Base-by-base conservation (phyloP, 2,113 vertebrate species). In the Bubalus kerabau region DNA sequence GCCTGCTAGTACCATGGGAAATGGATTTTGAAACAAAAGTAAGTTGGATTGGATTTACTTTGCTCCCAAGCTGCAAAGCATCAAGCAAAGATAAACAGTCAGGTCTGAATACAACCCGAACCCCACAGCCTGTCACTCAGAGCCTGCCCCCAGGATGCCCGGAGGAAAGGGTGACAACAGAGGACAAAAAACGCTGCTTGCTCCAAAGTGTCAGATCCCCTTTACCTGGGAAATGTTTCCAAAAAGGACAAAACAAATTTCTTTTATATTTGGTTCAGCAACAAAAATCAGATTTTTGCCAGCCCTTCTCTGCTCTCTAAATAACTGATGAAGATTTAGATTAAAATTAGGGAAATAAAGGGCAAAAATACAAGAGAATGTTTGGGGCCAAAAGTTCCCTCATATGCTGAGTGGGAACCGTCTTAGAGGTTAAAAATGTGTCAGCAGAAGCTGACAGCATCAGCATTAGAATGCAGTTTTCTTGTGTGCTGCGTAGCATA, bases 111-210 rank as follows among this genome's bases (percentile, higher is more conserved):
- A 3, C 4, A 40, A 40, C 36, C 4, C 3, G 2, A 23, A 17
- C 14, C 85, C 30, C 36, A 30, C 23, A n/a, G 7, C 28, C 67
- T 30, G n/a, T 11, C 24, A 21, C 56, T 40, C 84, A n/a, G 32
- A 15, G 0, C 43, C 17, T n/a, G 60, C 28, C 40, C 12, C 4
- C 5, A 14, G 14, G 13, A 3, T 9, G 21, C 48, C 78, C 1
- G 0, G 2, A 2, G 1, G 40, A 74, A 24, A n/a, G 36, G 11
- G 36, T 6, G 50, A 28, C 7, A 2, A 2, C n/a, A 0, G 6
- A 28, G n/a, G 5, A 40, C 56, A 19, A 7, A 30, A 74, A 32
- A 32, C 3, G 2, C 64, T n/a, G 1, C 15, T 32, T 5, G 21
- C 86, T 67, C 12, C 11, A 1, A 36, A 56, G 9, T 2, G 6